These are phyloP conservation scores for Megalops atlanticus DNA, from an alignment of 2,113 vertebrate genomes.

Conservation along the genomic window DNA sequence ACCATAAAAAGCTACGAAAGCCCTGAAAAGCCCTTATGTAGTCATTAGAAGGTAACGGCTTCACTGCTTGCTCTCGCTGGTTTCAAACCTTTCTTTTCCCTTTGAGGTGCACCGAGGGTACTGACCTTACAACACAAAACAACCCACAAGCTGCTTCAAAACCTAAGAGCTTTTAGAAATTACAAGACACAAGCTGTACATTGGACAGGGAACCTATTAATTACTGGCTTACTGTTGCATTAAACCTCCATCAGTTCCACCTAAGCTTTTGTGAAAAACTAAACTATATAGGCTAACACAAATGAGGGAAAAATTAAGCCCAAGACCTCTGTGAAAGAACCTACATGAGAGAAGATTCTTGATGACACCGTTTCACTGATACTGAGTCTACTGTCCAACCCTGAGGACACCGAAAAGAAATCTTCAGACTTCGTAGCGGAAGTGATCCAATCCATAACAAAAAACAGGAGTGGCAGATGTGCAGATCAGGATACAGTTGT, in stretches of 20 bases:
- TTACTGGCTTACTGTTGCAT: background rate
- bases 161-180: background rate
- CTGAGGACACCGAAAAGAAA: background rate
- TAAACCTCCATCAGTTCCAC: background rate
- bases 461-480: too few relatives aligned
- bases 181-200: too few relatives aligned
- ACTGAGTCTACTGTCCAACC: too few relatives aligned
- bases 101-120: background rate
- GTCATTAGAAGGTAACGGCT: conserved; percentile 22
- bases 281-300: background rate
- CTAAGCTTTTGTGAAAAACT: background rate
- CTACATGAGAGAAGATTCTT: background rate
- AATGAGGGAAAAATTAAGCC: background rate
- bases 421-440: too few relatives aligned
- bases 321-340: too few relatives aligned
- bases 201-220: background rate
- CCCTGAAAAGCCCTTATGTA: conserved; percentile 24
- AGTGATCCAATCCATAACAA: too few relatives aligned
- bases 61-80: background rate
- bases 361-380: background rate
- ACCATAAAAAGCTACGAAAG: conserved; percentile 53
- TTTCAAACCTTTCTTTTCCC: background rate
- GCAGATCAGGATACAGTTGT: too few relatives aligned
- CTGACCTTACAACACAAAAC: background rate
- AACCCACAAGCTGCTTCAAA: background rate